Percentiles rank a stretch among this genome's conserved stretches.
Evolutionary conservation across 2,797 vertebrate species (phyloP).

Genomic region (Characodon lateralis): DNA sequence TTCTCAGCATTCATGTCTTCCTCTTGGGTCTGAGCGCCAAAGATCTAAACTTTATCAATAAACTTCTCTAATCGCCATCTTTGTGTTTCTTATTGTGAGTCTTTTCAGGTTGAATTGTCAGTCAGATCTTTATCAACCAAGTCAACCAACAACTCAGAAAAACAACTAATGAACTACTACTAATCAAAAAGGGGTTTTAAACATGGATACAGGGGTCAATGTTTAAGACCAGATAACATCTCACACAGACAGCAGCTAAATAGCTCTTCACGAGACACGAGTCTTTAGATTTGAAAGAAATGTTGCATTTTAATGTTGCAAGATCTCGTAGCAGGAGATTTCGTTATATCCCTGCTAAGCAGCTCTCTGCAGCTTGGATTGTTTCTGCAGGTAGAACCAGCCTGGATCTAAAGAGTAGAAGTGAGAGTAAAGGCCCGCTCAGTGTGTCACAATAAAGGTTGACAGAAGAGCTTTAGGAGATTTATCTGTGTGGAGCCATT

Average conservation of each 20-base stretch:
- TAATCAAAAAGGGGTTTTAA: too few relatives aligned
- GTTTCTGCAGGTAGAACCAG: conserved; percentile 9
- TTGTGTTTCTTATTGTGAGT: background rate
- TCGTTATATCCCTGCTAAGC: background rate
- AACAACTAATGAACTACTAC: background rate
- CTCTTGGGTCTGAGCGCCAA: too few relatives aligned
- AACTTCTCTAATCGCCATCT: too few relatives aligned
- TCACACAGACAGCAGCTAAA: background rate
- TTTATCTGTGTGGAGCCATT: conserved; percentile 53
- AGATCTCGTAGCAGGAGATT: background rate
- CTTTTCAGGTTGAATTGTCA: background rate
- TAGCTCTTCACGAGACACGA: background rate
- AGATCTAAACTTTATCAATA: too few relatives aligned
- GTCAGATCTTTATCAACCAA: accelerated
- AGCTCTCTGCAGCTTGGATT: conserved; percentile 37
- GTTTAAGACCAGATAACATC: too few relatives aligned
- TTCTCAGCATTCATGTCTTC: too few relatives aligned
- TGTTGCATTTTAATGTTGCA: background rate
- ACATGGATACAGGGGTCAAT: too few relatives aligned
- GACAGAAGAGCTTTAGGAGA: conserved; percentile 54
- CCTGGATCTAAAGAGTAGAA: conserved; percentile 11
- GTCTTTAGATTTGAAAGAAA: background rate
- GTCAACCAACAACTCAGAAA: background rate
- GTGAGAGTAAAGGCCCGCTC: conserved; percentile 22
- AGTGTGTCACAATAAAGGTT: conserved; percentile 43